Percentiles rank a stretch among this genome's conserved stretches.
These are phyloP conservation scores for Magallana ariakensis DNA, from an alignment of 1,140 invertebrate species.

Conservation along the genomic window DNA sequence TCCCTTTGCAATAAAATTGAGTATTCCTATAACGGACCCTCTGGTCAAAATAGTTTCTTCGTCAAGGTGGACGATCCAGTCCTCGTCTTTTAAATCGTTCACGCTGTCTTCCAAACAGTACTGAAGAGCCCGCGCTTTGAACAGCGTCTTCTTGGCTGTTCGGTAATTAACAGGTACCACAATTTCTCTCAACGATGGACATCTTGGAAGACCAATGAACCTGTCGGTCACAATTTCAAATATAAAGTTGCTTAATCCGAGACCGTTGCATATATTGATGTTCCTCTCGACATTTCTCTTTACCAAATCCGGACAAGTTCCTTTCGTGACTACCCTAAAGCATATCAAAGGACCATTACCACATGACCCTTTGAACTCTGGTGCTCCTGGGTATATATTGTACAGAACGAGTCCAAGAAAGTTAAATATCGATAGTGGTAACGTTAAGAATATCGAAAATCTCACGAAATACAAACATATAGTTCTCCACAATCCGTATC, in stretches of 20 bases:
- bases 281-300: constrained; percentile 92
- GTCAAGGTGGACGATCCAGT: constrained; percentile 99
- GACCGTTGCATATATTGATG: constrained; percentile 92
- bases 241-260: constrained; percentile 96
- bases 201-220: constrained; percentile 86
- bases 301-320: constrained; percentile 96
- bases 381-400: constrained; percentile 97
- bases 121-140: constrained; percentile 96
- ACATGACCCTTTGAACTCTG: constrained; percentile 92
- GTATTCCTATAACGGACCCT: constrained; percentile 91
- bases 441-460: constrained; percentile 65
- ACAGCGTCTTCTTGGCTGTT: constrained; percentile 94
- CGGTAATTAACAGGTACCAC: constrained; percentile 92
- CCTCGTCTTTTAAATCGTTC: constrained; percentile 91
- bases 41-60: constrained; percentile 98
- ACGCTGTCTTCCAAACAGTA: constrained; percentile 95
- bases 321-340: constrained; percentile 96
- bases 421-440: constrained; percentile 67
- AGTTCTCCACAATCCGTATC: constrained; percentile 60
- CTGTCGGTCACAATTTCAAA: constrained; percentile 99
- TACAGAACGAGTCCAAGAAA: constrained; percentile 86
- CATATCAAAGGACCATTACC: constrained; percentile 96
- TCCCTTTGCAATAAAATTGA: constrained; percentile 96
- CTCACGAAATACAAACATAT: constrained; percentile 65
- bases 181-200: constrained; percentile 88